These are phyloP conservation scores for Rhadina sibilatrix DNA, from an alignment of 2,113 vertebrate species.

Conservation along the genomic window DNA sequence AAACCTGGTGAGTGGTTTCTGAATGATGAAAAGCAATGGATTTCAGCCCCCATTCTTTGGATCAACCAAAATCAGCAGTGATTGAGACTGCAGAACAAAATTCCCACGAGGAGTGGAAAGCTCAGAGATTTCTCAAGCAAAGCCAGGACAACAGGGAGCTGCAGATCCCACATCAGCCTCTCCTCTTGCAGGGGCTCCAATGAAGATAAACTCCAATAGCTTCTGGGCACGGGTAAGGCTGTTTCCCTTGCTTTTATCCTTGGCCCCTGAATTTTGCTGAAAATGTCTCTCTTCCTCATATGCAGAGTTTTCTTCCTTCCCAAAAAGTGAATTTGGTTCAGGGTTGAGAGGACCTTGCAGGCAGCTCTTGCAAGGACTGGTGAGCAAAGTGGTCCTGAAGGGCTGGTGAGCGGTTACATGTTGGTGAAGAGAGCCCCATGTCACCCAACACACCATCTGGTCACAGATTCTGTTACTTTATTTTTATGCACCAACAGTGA, in stretches of 20 bases:
- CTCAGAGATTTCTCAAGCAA: not conserved
- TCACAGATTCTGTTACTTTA: constrained; percentile 63
- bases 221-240: not conserved
- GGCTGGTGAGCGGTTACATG: not conserved
- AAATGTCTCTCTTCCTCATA: not conserved
- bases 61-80: not conserved
- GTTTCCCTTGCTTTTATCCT: not conserved
- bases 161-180: not conserved
- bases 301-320: not conserved
- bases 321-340: not conserved
- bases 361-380: not conserved
- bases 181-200: not conserved
- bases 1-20: constrained; percentile 50
- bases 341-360: not conserved
- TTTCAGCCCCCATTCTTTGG: not conserved
- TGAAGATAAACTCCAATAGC: not conserved
- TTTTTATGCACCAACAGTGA: constrained; percentile 63
- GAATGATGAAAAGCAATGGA: constrained; percentile 46
- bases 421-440: constrained; percentile 44
- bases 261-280: not conserved
- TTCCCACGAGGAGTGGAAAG: not conserved
- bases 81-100: not conserved
- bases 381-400: not conserved
- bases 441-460: constrained; percentile 66
- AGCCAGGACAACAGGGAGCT: not conserved